These are phyloP conservation scores for Pediacus dermestoides DNA, from an alignment of 2,888 invertebrate species.

Conservation along the genomic window DNA sequence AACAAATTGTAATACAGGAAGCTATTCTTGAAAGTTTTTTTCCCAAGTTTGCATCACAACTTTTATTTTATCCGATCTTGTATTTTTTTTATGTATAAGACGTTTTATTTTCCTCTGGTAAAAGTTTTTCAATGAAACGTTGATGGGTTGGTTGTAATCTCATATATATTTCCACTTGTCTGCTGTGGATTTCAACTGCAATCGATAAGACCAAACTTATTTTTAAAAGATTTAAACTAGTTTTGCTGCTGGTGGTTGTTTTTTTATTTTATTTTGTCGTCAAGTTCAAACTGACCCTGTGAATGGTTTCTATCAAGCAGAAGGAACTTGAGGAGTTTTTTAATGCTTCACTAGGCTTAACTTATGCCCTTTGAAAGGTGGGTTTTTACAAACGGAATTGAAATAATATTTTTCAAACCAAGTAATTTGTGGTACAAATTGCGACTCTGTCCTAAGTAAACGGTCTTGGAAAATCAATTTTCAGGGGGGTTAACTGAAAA, in stretches of 20 bases:
- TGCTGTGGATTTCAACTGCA: neutral
- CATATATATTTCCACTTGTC: slow-evolving; percentile 1
- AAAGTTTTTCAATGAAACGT: slow-evolving; percentile 1
- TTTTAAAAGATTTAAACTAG: neutral
- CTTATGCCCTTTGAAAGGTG: no score
- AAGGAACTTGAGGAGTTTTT: neutral
- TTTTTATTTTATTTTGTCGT: neutral
- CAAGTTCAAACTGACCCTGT: neutral
- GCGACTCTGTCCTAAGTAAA: no score
- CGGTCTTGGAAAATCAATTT: no score
- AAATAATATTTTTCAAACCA: no score
- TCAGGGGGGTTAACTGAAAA: no score
- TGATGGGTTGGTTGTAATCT: slow-evolving; percentile 1
- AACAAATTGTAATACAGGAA: no score
- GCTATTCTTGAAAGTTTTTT: no score
- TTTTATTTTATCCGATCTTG: slow-evolving; percentile 1
- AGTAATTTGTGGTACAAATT: no score
- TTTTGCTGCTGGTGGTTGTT: neutral
- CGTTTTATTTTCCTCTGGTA: slow-evolving; percentile 1
- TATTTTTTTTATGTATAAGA: slow-evolving; percentile 1
- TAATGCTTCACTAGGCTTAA: neutral
- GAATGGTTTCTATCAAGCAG: slow-evolving; percentile 1
- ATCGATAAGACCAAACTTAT: no score
- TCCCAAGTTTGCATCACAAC: neutral
- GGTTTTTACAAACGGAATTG: no score